Conservation (phyloP, 2,113 vertebrate species). For the Pachyramphus minor region DNA sequence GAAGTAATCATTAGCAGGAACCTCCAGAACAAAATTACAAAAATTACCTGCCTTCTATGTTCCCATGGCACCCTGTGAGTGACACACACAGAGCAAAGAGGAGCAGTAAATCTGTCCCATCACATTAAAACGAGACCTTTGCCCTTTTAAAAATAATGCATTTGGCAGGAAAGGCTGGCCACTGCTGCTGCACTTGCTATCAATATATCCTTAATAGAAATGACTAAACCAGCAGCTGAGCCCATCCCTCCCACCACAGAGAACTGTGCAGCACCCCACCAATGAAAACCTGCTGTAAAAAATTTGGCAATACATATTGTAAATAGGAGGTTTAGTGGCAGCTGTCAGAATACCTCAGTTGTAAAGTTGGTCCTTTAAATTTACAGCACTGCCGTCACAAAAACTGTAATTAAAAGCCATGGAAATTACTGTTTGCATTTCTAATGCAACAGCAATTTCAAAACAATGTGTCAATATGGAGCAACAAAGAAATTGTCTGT, state of each 20-base stretch:
- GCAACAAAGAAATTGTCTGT: background rate
- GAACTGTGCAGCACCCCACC: background rate
- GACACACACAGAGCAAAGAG: background rate
- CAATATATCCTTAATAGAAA: slow-evolving; percentile 36
- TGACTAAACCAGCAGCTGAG: slow-evolving; percentile 14
- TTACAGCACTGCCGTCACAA: slow-evolving; percentile 14
- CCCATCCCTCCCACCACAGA: background rate
- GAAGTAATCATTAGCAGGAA: background rate
- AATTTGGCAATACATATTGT: background rate
- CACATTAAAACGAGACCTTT: background rate
- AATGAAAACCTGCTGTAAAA: background rate
- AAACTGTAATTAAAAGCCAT: slow-evolving; percentile 49
- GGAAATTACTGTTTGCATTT: slow-evolving; percentile 43
- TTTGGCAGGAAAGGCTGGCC: slow-evolving; percentile 12
- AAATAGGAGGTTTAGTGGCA: slow-evolving; percentile 40
- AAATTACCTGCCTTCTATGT: background rate
- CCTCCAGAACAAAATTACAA: background rate
- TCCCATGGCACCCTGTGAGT: background rate
- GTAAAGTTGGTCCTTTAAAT: slow-evolving; percentile 29
- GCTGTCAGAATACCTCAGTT: slow-evolving; percentile 5
- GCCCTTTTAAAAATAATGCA: background rate
- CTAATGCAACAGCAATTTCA: slow-evolving; percentile 21
- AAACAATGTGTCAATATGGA: slow-evolving; percentile 37
- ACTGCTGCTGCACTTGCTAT: background rate
- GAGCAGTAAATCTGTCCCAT: background rate